Conservation (phyloP, 2,797 vertebrate genomes). For the Holocentrus rufus region DNA sequence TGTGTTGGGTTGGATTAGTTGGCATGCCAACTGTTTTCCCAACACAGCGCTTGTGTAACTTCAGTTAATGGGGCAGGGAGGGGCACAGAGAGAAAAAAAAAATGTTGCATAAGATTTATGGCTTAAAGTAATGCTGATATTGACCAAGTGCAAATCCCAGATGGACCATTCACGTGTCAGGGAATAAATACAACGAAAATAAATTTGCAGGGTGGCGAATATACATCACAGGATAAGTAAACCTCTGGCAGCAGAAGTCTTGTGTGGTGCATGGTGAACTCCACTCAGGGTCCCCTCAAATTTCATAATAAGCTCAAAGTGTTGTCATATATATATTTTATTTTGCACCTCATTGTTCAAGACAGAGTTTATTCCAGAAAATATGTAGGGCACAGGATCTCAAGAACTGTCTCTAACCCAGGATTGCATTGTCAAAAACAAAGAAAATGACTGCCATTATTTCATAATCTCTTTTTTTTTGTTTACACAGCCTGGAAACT, state of each 20-base stretch:
- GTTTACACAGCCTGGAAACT: slow-evolving; percentile 5
- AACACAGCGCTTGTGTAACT: slow-evolving; percentile 76
- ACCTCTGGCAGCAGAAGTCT: background rate
- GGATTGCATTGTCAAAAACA: background rate
- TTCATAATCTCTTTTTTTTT: background rate
- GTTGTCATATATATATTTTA: background rate
- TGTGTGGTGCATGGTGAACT: background rate
- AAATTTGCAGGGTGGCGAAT: background rate
- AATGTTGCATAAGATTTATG: slow-evolving; percentile 75
- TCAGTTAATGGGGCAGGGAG: slow-evolving; percentile 62
- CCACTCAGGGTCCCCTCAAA: slow-evolving; percentile 19
- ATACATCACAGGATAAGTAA: slow-evolving; percentile 8
- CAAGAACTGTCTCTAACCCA: background rate
- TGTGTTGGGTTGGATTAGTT: slow-evolving; percentile 75
- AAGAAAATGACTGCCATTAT: background rate
- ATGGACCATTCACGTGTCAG: slow-evolving; percentile 56
- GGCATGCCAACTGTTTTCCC: slow-evolving; percentile 75
- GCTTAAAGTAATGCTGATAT: slow-evolving; percentile 72
- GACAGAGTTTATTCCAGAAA: background rate
- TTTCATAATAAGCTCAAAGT: slow-evolving; percentile 24
- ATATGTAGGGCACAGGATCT: background rate
- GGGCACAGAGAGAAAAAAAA: slow-evolving; percentile 30
- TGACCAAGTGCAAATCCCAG: slow-evolving; percentile 64
- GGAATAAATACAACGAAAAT: slow-evolving; percentile 38
- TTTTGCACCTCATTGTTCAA: background rate